phyloP scores from a whole-genome alignment of 2,113 vertebrate species.

The Desmodus rotundus region DNA sequence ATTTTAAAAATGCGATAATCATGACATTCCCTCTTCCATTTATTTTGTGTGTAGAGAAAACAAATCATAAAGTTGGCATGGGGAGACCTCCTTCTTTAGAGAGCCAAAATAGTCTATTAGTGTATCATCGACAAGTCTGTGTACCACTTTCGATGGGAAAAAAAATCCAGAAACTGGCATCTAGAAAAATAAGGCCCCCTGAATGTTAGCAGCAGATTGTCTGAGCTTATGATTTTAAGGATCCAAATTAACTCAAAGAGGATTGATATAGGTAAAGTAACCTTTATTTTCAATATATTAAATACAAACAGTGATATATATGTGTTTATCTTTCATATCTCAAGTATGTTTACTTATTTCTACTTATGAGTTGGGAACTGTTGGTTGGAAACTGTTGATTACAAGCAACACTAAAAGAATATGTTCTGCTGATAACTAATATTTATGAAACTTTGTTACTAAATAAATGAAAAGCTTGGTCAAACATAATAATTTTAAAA shows the following conservation, averaged over 20 bases:
- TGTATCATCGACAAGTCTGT: neutral
- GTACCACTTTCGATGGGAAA: neutral
- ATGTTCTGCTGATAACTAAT: neutral
- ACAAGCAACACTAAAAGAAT: constrained; percentile 15
- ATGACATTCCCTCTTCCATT: neutral
- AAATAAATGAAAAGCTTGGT: neutral
- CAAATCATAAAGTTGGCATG: neutral
- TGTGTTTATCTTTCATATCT: neutral
- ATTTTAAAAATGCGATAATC: neutral
- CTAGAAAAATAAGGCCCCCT: neutral
- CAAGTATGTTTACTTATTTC: constrained; percentile 26
- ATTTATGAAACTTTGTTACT: neutral
- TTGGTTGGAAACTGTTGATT: constrained; percentile 42
- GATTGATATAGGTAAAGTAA: neutral
- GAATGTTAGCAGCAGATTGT: neutral
- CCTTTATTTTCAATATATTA: neutral
- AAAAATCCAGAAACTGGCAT: neutral
- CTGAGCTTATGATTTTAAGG: neutral
- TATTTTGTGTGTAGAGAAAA: neutral
- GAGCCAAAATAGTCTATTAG: neutral
- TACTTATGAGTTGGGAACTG: neutral
- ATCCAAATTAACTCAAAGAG: neutral
- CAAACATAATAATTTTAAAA: neutral
- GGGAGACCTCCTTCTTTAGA: neutral
- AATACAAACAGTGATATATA: neutral